phyloP scores from a whole-genome alignment of 1,140 invertebrate genomes.

The Drosophila tani region DNA sequence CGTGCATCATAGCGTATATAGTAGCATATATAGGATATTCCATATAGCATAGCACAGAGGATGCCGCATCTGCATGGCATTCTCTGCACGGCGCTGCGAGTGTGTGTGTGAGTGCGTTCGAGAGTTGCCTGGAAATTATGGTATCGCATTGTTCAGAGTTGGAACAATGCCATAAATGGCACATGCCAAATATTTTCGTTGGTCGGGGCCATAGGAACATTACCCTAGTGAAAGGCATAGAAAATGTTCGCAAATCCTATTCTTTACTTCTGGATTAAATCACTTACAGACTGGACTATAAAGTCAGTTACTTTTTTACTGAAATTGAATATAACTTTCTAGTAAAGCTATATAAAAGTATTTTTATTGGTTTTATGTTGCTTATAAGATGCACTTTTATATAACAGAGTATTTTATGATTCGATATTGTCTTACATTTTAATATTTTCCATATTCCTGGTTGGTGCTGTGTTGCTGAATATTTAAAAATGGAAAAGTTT shows the following conservation, averaged over 20 bases:
- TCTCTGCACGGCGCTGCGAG: conserved; percentile 18
- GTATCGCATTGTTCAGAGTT: conserved; percentile 71
- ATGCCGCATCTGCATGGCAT: conserved; percentile 67
- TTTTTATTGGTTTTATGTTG: not conserved
- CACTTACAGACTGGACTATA: not conserved
- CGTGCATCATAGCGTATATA: conserved; percentile 28
- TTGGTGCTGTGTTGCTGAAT: not conserved
- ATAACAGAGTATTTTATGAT: not conserved
- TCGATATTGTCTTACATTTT: too few species aligned
- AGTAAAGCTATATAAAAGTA: not conserved
- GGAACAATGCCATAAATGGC: conserved; percentile 81
- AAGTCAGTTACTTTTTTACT: not conserved
- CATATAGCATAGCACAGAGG: conserved; percentile 46
- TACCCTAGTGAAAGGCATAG: conserved; percentile 23
- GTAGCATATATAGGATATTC: conserved; percentile 39
- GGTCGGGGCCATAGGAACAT: conserved; percentile 12
- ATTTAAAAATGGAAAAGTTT: not conserved
- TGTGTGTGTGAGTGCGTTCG: conserved; percentile 17
- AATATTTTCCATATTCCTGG: not conserved
- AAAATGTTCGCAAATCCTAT: not conserved
- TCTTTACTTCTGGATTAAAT: not conserved
- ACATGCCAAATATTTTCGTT: conserved; percentile 79
- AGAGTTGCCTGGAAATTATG: conserved; percentile 73
- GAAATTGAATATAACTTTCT: not conserved
- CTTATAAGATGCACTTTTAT: not conserved